phyloP scores from a whole-genome alignment of 2,113 vertebrate species.

The Arenaria interpres region DNA sequence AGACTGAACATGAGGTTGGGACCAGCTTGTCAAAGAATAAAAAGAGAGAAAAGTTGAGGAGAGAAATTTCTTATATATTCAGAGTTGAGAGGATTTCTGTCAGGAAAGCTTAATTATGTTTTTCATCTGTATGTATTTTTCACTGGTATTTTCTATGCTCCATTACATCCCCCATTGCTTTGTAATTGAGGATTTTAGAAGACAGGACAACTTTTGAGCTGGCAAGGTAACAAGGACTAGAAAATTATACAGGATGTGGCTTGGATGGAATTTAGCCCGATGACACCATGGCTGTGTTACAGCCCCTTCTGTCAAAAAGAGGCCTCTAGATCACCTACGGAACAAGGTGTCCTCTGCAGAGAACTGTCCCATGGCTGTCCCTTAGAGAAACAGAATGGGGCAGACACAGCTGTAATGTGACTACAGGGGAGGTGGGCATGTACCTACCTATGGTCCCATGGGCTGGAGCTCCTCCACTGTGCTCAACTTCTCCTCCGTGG shows the following conservation, averaged over 20 bases:
- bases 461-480: not conserved
- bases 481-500: not conserved
- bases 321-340: not conserved
- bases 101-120: not conserved
- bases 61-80: not conserved
- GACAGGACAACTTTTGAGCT: not conserved
- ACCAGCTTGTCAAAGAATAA: not conserved
- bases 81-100: not conserved
- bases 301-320: not conserved
- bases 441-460: not conserved
- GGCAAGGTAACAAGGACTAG: not conserved
- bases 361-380: not conserved
- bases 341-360: not conserved
- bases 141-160: not conserved
- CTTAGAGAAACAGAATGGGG: not conserved
- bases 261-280: not conserved
- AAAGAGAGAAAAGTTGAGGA: not conserved
- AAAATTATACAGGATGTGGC: not conserved
- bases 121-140: not conserved
- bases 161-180: not conserved
- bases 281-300: not conserved
- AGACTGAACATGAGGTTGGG: not conserved
- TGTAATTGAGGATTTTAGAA: not conserved
- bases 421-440: not conserved
- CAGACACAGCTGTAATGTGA: fast-evolving